phyloP scores from a whole-genome alignment of 2,888 invertebrate species.

The Phaonia tiefii region DNA sequence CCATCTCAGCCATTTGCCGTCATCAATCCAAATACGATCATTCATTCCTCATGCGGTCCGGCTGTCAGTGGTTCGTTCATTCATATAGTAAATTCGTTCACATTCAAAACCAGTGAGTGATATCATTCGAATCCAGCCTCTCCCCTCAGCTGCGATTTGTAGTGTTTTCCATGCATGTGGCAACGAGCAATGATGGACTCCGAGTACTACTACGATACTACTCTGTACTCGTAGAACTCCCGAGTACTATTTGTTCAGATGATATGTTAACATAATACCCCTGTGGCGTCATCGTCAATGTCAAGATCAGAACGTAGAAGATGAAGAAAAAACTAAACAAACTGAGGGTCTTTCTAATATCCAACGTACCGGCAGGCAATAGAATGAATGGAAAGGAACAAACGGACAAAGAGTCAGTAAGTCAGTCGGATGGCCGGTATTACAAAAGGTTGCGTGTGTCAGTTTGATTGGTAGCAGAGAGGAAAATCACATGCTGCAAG shows the following conservation, averaged over 20 bases:
- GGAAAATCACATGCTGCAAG: conserved; percentile 48
- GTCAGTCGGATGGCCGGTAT: too few species aligned
- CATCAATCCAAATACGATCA: conserved; percentile 29
- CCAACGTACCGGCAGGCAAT: background rate
- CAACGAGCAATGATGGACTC: background rate
- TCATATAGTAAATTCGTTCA: conserved; percentile 25
- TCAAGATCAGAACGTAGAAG: background rate
- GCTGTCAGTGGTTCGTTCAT: conserved; percentile 32
- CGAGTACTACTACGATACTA: background rate
- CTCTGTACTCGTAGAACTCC: conserved; percentile 5
- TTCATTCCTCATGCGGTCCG: background rate
- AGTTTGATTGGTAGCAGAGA: conserved; percentile 41
- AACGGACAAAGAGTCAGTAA: too few species aligned
- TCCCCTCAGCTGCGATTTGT: background rate
- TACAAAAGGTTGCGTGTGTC: conserved; percentile 31
- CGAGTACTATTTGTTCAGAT: conserved; percentile 23
- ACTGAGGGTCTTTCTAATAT: background rate
- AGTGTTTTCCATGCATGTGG: background rate
- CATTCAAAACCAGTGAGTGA: background rate
- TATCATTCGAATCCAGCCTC: background rate
- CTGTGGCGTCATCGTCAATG: conserved; percentile 26
- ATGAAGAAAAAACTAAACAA: background rate
- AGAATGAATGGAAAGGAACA: background rate
- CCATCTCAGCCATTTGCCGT: conserved; percentile 24
- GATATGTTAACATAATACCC: conserved; percentile 37